Evolutionary conservation across 2,113 vertebrate genomes (phyloP).

Genomic region (Mungos mungo): DNA sequence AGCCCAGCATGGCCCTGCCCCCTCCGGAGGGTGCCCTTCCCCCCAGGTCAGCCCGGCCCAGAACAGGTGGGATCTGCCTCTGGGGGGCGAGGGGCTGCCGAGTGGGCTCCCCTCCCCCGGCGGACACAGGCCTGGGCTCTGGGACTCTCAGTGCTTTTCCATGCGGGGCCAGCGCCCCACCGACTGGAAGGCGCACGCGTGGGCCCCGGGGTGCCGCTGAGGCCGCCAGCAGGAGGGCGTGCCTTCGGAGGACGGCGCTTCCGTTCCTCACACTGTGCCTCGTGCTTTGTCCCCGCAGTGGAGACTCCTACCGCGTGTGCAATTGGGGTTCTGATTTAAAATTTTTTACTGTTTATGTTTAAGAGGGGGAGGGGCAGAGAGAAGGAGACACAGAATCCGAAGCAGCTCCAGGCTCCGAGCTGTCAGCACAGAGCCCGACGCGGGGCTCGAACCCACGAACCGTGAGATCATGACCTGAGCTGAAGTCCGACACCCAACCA

Average conservation of each 20-base stretch:
- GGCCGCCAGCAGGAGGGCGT: background rate
- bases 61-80: background rate
- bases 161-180: background rate
- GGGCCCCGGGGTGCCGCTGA: background rate
- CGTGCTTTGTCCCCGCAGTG: rapidly evolving
- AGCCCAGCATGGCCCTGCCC: background rate
- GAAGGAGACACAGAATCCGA: too few relatives aligned
- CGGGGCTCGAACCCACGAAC: too few relatives aligned
- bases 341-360: too few relatives aligned
- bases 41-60: background rate
- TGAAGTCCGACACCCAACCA: too few relatives aligned
- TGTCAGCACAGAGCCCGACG: too few relatives aligned
- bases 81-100: too few relatives aligned
- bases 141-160: background rate
- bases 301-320: background rate
- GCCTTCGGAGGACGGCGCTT: background rate
- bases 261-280: background rate
- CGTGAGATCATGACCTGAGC: too few relatives aligned
- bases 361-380: too few relatives aligned
- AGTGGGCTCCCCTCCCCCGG: background rate
- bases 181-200: background rate
- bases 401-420: too few relatives aligned
- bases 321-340: background rate
- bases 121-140: background rate
- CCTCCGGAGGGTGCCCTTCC: background rate